Evolutionary conservation across 2,888 invertebrate species (phyloP).

Genomic region (Campoplex capitator): DNA sequence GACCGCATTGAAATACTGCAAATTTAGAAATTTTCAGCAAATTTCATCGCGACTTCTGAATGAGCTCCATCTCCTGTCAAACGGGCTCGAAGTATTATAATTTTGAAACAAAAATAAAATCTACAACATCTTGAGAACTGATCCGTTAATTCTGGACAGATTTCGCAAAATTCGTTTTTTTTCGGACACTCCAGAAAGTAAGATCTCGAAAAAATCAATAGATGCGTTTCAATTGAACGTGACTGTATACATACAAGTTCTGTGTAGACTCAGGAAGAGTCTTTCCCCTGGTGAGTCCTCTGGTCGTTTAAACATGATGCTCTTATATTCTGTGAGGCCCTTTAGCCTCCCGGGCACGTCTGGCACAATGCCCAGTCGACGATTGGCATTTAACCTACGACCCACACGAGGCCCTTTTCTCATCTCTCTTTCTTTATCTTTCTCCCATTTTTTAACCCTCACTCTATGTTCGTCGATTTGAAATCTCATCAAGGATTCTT

Average conservation of each 20-base stretch:
- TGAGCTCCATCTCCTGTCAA: neutral
- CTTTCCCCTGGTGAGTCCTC: slow-evolving; percentile 47
- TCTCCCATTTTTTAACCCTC: slow-evolving; percentile 66
- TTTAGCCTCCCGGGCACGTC: slow-evolving; percentile 73
- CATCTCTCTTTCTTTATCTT: slow-evolving; percentile 64
- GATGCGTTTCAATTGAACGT: neutral
- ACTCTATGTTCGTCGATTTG: neutral
- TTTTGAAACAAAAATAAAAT: too few relatives aligned
- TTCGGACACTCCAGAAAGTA: too few relatives aligned
- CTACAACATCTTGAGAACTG: neutral
- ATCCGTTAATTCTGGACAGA: too few relatives aligned
- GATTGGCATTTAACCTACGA: slow-evolving; percentile 79
- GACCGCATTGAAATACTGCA: neutral
- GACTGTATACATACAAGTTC: neutral
- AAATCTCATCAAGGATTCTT: neutral
- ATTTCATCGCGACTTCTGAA: neutral
- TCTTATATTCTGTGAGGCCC: slow-evolving; percentile 63
- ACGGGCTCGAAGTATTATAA: neutral
- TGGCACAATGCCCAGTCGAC: slow-evolving; percentile 76
- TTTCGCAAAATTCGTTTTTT: neutral
- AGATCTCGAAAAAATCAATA: neutral
- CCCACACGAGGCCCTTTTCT: slow-evolving; percentile 71
- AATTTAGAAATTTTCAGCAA: neutral
- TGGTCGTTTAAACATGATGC: slow-evolving; percentile 44
- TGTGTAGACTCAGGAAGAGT: slow-evolving; percentile 32